Conservation (phyloP, 2,113 vertebrate species). For the Aramus guarauna region DNA sequence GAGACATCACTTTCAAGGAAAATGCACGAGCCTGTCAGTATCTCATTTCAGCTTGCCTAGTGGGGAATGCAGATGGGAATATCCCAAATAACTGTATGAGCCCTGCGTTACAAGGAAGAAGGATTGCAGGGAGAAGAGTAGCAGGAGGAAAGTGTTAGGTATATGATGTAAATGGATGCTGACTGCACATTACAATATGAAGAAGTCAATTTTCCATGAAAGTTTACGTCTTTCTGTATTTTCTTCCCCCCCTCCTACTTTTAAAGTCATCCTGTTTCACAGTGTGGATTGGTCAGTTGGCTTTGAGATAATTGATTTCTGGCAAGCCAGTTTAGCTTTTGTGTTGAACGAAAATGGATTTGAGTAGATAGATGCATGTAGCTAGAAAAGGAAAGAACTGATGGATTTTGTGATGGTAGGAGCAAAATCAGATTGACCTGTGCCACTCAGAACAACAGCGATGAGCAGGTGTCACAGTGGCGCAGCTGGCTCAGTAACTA, state of each 20-base stretch:
- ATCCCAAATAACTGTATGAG: not conserved
- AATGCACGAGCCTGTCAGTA: not conserved
- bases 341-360: not conserved
- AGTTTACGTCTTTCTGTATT: not conserved
- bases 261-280: not conserved
- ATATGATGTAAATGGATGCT: not conserved
- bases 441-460: not conserved
- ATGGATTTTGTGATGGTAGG: not conserved
- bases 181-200: not conserved
- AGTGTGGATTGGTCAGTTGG: not conserved
- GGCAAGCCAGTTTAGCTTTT: not conserved
- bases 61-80: not conserved
- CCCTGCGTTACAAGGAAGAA: rapidly evolving
- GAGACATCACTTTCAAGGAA: not conserved
- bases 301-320: not conserved
- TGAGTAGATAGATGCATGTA: not conserved
- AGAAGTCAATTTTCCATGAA: not conserved
- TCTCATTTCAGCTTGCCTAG: not conserved
- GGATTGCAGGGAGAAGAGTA: not conserved
- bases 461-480: not conserved
- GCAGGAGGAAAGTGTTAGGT: not conserved
- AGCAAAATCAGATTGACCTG: not conserved
- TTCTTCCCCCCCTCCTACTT: not conserved
- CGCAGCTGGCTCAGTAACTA: not conserved
- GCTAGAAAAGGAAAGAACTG: not conserved